Conservation (phyloP, 2,113 vertebrate genomes). For the Cyanistes caeruleus region DNA sequence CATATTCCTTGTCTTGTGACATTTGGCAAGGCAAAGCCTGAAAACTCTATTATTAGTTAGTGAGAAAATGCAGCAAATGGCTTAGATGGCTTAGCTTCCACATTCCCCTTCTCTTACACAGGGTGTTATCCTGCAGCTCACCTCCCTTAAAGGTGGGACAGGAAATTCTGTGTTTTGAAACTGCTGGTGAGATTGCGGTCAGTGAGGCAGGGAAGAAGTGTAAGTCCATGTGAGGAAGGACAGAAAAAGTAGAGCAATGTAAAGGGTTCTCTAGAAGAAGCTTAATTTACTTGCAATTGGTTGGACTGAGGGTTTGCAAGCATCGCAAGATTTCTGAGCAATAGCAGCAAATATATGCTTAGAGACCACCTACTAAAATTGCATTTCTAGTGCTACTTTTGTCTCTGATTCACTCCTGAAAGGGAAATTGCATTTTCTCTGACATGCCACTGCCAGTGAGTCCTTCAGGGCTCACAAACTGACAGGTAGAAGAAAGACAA, state of each 20-base stretch:
- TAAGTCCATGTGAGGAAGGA: neutral
- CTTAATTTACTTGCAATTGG: neutral
- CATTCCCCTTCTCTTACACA: neutral
- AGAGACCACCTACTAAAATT: neutral
- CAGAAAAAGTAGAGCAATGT: neutral
- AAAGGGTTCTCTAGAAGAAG: neutral
- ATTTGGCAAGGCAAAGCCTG: constrained; percentile 13
- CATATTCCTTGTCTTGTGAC: constrained; percentile 8
- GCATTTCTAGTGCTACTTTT: neutral
- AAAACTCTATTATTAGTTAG: constrained; percentile 22
- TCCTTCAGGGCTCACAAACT: neutral
- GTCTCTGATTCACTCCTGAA: neutral
- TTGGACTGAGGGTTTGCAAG: neutral
- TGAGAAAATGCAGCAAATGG: neutral
- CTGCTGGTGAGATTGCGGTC: neutral
- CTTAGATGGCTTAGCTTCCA: neutral
- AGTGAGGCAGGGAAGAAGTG: neutral
- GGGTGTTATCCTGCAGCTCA: neutral
- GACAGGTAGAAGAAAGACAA: neutral
- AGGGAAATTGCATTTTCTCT: neutral
- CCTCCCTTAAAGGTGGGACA: neutral
- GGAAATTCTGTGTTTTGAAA: neutral
- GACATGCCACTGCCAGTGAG: neutral
- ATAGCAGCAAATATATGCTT: neutral
- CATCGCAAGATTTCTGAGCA: neutral